Base-by-base conservation (phyloP, 2,888 invertebrate genomes). In the Stratiomys singularior region DNA sequence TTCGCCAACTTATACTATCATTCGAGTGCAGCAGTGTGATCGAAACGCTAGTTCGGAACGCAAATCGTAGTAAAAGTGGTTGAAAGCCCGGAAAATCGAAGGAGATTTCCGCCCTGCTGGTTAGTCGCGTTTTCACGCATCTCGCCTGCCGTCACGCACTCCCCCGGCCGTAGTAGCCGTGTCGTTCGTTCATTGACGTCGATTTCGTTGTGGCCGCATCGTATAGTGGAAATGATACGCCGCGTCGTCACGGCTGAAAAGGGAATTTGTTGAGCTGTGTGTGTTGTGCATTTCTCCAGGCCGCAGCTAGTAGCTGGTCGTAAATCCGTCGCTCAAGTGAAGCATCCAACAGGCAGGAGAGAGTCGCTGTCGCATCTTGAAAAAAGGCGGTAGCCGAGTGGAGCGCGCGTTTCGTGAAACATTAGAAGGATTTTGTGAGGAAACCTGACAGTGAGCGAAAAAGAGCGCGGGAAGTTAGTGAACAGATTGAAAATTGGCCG, bases 1-100 rank as follows among this genome's bases (percentile, higher is more conserved):
- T 76, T 46, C 46, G 21, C 28, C 1, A 71, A 80, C n/a, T n/a
- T n/a, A n/a, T n/a, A n/a, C n/a, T n/a, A n/a, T n/a, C 3, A 64
- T n/a, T 64, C 30, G 37, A 80, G 79, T 47, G 60, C 72, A n/a
- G n/a, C 77, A n/a, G n/a, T 78, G 81, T 80, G 79, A n/a, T 79
- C 77, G 76, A 47, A 77, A 71, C 67, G 44, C 18, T 37, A 23
- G 44, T n/a, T 37, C 18, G 18, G 67, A 25, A 44, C 21, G 0
- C 4, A 60, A 76, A 78, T 78, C 69, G 56, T 23, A 5, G 28
- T 7, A 67, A 46, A 18, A 44, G 30, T 56, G n/a, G 9, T 2
- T 13, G 52, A 25, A 47, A 52, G 27, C 7, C 4, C 27, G 52
- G 56, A 72, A 72, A 72, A 72, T 72, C 72, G 27, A 46, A 56